These are phyloP conservation scores for Sarcophaga variegata DNA, from an alignment of 2,888 invertebrate genomes.

Conservation along the genomic window DNA sequence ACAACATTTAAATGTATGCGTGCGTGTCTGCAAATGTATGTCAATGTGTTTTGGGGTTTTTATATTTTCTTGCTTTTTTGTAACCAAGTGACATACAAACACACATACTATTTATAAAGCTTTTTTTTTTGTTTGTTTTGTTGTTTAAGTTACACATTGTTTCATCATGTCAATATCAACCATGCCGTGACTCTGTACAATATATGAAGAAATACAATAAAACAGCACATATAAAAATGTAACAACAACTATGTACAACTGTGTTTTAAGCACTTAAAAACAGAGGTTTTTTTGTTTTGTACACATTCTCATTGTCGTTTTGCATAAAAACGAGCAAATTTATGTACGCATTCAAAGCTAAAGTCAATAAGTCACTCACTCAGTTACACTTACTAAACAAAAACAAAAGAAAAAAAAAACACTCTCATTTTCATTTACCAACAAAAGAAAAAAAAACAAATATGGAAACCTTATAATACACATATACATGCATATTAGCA, in stretches of 20 bases:
- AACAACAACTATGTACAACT: constrained; percentile 1
- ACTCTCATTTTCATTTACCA: constrained; percentile 61
- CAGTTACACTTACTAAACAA: constrained; percentile 33
- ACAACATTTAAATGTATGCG: background rate
- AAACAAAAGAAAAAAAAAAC: background rate
- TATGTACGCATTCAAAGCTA: constrained; percentile 11
- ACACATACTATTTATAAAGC: constrained; percentile 49
- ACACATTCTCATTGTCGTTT: background rate
- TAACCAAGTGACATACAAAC: constrained; percentile 64
- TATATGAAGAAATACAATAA: background rate
- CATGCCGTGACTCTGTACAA: constrained; percentile 4
- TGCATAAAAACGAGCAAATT: background rate
- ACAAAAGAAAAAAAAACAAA: constrained; percentile 12
- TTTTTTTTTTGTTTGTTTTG: constrained; percentile 18
- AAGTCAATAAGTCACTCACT: constrained; percentile 42
- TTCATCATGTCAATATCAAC: constrained; percentile 68
- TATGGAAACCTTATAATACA: constrained; percentile 41
- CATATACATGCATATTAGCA: background rate
- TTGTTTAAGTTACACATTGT: constrained; percentile 51
- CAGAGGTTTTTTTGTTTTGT: constrained; percentile 1
- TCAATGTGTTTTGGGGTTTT: constrained; percentile 70
- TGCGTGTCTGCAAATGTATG: constrained; percentile 51
- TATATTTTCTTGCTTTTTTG: constrained; percentile 34
- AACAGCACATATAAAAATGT: constrained; percentile 1
- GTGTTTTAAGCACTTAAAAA: constrained; percentile 8